phyloP scores from a whole-genome alignment of 2,797 vertebrate species.

The Sebastes hubbsi region DNA sequence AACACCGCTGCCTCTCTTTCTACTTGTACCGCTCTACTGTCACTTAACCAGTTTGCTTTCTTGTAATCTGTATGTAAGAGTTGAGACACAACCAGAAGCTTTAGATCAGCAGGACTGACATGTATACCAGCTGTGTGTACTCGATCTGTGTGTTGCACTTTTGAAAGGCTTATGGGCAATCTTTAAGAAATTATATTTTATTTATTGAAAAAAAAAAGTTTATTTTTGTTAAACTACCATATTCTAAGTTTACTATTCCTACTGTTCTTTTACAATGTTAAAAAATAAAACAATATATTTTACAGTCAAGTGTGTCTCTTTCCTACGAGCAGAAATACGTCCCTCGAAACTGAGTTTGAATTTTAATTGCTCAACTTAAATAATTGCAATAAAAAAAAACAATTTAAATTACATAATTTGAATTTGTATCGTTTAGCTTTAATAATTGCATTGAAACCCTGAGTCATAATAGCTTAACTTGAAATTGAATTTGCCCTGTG shows the following conservation, averaged over 20 bases:
- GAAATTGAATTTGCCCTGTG: no score
- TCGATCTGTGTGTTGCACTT: background rate
- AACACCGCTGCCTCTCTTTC: no score
- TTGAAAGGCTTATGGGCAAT: background rate
- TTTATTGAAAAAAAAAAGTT: slow-evolving; percentile 22
- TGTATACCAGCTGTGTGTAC: background rate
- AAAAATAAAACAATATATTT: slow-evolving; percentile 43
- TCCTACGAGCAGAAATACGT: background rate
- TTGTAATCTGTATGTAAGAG: background rate
- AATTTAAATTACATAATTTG: no score
- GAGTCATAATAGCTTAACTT: no score
- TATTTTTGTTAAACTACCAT: slow-evolving; percentile 5
- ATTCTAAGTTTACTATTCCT: slow-evolving; percentile 29
- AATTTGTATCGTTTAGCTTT: no score
- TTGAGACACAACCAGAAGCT: background rate
- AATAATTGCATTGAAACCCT: no score
- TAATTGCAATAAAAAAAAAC: no score
- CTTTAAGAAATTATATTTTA: slow-evolving; percentile 27
- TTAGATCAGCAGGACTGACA: background rate
- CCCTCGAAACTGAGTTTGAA: no score
- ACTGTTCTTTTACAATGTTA: slow-evolving; percentile 36
- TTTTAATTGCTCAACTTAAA: no score
- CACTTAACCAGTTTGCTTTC: background rate
- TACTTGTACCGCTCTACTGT: background rate
- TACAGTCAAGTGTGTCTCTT: slow-evolving; percentile 40